Percentiles rank a stretch among this genome's conserved stretches.
phyloP scores from a whole-genome alignment of 2,797 vertebrate genomes.

The Phoeniculus purpureus region DNA sequence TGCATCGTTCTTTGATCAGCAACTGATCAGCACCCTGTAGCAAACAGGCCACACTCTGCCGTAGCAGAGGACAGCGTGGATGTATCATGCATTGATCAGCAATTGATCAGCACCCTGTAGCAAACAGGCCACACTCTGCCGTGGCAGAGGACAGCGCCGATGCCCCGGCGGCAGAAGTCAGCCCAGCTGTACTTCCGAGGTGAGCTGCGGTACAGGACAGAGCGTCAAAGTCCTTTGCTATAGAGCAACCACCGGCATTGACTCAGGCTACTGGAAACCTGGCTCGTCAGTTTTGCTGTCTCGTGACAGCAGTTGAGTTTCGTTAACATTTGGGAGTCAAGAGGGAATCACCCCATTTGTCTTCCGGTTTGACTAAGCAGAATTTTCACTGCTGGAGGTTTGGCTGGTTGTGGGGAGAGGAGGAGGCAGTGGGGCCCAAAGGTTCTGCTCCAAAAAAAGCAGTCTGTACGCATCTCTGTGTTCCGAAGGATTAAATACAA shows the following conservation, averaged over 20 bases:
- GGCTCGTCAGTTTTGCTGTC: background rate
- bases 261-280: constrained; percentile 61
- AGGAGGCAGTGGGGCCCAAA: constrained; percentile 51
- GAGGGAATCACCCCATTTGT: constrained; percentile 1
- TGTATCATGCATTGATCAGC: too few relatives aligned
- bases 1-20: too few relatives aligned
- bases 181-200: constrained; percentile 29
- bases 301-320: constrained; percentile 28
- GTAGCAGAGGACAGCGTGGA: too few relatives aligned
- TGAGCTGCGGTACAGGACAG: constrained; percentile 26
- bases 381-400: background rate
- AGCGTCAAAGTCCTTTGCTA: background rate
- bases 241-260: constrained; percentile 42
- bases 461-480: background rate
- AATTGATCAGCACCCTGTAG: background rate
- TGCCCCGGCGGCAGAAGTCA: constrained; percentile 8
- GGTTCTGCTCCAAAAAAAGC: background rate
- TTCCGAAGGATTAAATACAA: background rate
- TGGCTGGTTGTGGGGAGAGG: constrained; percentile 26
- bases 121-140: constrained; percentile 27
- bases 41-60: too few relatives aligned
- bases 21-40: too few relatives aligned
- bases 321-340: constrained; percentile 9
- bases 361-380: constrained; percentile 21
- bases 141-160: background rate